Conservation (phyloP, 1,140 invertebrate species). For the Thaumatotibia leucotreta region DNA sequence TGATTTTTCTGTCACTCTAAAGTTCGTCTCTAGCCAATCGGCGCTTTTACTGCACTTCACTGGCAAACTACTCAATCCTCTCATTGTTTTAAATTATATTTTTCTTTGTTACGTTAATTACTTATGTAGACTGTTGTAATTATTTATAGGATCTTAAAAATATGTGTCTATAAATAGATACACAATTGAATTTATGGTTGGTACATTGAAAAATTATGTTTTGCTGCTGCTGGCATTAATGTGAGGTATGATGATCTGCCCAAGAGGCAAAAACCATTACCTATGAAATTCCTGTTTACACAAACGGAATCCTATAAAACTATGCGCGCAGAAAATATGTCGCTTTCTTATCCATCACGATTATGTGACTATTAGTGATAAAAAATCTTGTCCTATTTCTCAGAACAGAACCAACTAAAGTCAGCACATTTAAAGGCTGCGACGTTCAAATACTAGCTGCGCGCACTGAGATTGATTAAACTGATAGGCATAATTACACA, state of each 20-base stretch:
- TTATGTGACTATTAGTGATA: background rate
- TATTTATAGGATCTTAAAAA: too few species aligned
- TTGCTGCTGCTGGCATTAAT: background rate
- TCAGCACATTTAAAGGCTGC: slow-evolving; percentile 15
- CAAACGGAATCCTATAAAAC: background rate
- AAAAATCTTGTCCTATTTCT: background rate
- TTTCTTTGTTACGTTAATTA: too few species aligned
- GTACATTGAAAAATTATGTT: background rate
- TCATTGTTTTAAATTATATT: too few species aligned
- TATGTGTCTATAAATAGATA: background rate
- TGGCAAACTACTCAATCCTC: too few species aligned
- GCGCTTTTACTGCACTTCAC: too few species aligned
- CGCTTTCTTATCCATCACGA: background rate
- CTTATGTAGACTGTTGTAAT: background rate
- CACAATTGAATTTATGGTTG: background rate
- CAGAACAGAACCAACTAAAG: background rate
- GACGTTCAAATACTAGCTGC: slow-evolving; percentile 28
- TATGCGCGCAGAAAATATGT: background rate
- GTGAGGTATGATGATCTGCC: background rate
- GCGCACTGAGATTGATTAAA: slow-evolving; percentile 48
- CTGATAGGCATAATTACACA: slow-evolving; percentile 53
- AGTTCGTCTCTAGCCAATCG: too few species aligned
- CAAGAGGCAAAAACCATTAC: background rate
- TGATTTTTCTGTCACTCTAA: too few species aligned
- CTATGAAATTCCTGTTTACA: background rate